A percentile compares a stretch with the other conserved stretches of the same genome.
These are phyloP conservation scores for Lacerta bilineata DNA, from an alignment of 2,797 vertebrate species.

Conservation along the genomic window DNA sequence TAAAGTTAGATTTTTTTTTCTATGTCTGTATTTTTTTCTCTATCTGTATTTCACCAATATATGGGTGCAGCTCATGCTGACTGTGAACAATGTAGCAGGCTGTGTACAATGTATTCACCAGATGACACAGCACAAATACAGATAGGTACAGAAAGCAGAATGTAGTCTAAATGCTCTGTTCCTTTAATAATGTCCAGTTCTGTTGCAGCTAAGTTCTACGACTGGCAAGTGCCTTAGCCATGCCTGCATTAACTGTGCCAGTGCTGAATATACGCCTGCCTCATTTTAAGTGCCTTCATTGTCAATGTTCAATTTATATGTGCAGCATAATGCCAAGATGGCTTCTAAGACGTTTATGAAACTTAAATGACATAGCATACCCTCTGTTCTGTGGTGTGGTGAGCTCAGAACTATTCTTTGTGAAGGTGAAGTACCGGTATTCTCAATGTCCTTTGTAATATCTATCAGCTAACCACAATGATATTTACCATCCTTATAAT, in stretches of 20 bases:
- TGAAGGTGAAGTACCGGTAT: background rate
- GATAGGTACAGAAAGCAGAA: too few species aligned
- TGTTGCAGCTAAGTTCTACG: background rate
- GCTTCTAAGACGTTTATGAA: too few species aligned
- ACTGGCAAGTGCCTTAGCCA: background rate
- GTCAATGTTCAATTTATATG: too few species aligned
- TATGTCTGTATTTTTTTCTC: too few species aligned
- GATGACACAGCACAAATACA: too few species aligned
- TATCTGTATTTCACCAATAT: too few species aligned
- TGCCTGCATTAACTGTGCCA: background rate
- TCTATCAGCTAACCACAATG: background rate
- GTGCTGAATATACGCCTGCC: background rate
- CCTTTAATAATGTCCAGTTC: background rate
- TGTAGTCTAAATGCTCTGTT: background rate
- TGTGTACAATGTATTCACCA: too few species aligned
- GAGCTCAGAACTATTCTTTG: background rate
- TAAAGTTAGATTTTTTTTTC: too few species aligned
- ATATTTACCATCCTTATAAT: background rate
- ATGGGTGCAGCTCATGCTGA: too few species aligned
- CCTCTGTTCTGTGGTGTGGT: background rate
- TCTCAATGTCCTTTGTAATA: background rate
- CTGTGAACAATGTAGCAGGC: too few species aligned
- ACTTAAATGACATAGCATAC: background rate
- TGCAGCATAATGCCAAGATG: too few species aligned
- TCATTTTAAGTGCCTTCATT: too few species aligned